phyloP scores from a whole-genome alignment of 2,888 invertebrate genomes.

The Cosmopolites sordidus region DNA sequence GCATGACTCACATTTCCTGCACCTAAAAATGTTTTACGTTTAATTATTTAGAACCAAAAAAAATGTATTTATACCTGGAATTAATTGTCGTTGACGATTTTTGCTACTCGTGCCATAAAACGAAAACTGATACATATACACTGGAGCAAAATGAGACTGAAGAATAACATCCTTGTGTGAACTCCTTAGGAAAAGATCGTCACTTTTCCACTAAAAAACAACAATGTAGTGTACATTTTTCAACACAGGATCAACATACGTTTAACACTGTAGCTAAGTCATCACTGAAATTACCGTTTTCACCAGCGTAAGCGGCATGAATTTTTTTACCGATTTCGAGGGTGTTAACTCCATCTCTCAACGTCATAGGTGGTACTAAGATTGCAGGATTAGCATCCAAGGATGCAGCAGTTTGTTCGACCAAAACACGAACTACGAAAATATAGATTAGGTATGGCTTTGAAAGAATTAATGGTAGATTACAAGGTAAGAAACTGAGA shows the following conservation, averaged over 20 bases:
- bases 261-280: slow-evolving; percentile 4
- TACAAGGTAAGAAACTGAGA: slow-evolving; percentile 8
- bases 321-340: slow-evolving; percentile 22
- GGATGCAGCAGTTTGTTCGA: slow-evolving; percentile 3
- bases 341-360: slow-evolving; percentile 12
- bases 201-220: slow-evolving; percentile 29
- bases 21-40: slow-evolving; percentile 19
- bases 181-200: slow-evolving; percentile 26
- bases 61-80: slow-evolving; percentile 20
- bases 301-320: slow-evolving; percentile 23
- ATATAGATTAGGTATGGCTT: neutral
- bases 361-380: slow-evolving; percentile 23
- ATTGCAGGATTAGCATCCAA: slow-evolving; percentile 19
- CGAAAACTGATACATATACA: slow-evolving; percentile 32
- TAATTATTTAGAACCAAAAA: neutral
- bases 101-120: slow-evolving; percentile 27
- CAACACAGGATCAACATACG: neutral
- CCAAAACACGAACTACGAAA: neutral
- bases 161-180: slow-evolving; percentile 28
- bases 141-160: slow-evolving; percentile 27
- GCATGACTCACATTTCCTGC: slow-evolving; percentile 46
- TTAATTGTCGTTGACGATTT: slow-evolving; percentile 11
- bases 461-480: neutral
- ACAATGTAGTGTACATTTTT: too few relatives aligned
- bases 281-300: slow-evolving; percentile 15